Base-by-base conservation (phyloP, 2,888 invertebrate genomes). In the Oscheius sp. region DNA sequence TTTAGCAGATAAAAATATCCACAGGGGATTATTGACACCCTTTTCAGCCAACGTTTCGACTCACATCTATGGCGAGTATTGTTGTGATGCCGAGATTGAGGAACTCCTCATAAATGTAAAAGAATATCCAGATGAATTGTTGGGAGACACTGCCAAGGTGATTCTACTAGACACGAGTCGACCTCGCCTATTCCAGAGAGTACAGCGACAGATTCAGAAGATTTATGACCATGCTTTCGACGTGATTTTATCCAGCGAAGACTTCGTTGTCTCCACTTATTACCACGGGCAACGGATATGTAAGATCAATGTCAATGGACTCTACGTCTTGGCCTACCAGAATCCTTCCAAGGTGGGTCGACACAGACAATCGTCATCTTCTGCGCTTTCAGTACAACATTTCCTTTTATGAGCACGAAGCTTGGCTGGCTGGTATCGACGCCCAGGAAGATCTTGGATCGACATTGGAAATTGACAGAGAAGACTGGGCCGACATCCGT, bases 261-360 rank as follows among this genome's bases (percentile, higher is more conserved):
- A 61, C 18, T 61, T 61, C 43, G 45, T 23, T 2, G 43, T 43
- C 7, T 6, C 61, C 9, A 61, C 21, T 18, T 25, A 61, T n/a
- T 61, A 61, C 25, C 61, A 61, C 23, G 61, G 61, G 1, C 61
- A 61, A 21, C 29, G 61, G 43, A 61, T 61, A n/a, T 61, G 61
- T 21, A 61, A 61, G 43, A 41, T 61, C 43, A 43, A 41, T 12
- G 41, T n/a, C 43, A 21, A 61, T 6, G 25, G 21, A 7, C 41
- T 61, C 18, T 21, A 55, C 21, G 25, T 55, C 21, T 23, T 55
- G 5, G 55, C 55, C 21, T 55, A 55, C 21, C 55, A 55, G 13
- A 55, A 16, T 21, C 55, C 55, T 23, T 21, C 55, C 21, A 55
- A 55, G 25, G 55, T 55, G 25, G 3, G 55, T 23, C 25, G 23